A percentile compares a stretch with the other conserved stretches of the same genome.
phyloP scores from a whole-genome alignment of 2,888 invertebrate genomes.

The Aspidapion aeneum region DNA sequence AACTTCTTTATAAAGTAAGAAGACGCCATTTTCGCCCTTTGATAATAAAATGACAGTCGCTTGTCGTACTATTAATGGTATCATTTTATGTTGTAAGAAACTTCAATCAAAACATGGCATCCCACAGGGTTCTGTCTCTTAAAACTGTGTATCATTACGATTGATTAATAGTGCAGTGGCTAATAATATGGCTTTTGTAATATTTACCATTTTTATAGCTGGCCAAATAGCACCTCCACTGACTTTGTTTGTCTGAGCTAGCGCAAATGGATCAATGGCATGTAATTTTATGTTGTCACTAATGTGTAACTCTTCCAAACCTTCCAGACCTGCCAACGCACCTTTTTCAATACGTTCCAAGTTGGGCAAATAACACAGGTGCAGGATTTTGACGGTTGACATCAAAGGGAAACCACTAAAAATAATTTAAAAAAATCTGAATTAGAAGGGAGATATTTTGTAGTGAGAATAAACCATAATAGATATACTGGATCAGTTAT shows the following conservation, averaged over 20 bases:
- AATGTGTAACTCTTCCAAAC: constrained; percentile 57
- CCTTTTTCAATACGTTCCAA: constrained; percentile 55
- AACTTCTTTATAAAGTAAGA: too few species aligned
- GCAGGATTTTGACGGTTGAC: constrained; percentile 58
- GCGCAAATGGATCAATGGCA: constrained; percentile 49
- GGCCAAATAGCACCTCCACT: constrained; percentile 65
- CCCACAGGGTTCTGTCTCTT: too few species aligned
- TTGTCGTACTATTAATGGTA: too few species aligned
- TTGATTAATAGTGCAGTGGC: too few species aligned
- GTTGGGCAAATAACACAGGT: constrained; percentile 64
- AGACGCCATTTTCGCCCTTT: too few species aligned
- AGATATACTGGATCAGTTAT: too few species aligned
- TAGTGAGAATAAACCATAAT: neutral
- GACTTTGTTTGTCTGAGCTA: constrained; percentile 56
- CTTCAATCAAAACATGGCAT: too few species aligned
- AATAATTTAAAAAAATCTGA: constrained; percentile 21
- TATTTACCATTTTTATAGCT: constrained; percentile 56
- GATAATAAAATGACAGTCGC: too few species aligned
- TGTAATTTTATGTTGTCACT: constrained; percentile 61
- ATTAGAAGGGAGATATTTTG: neutral
- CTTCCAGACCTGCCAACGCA: constrained; percentile 56
- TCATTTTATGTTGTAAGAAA: too few species aligned
- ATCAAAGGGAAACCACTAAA: constrained; percentile 64
- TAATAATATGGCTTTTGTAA: too few species aligned
- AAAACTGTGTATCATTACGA: too few species aligned